Evolutionary conservation across 2,888 invertebrate species (phyloP).

Genomic region (Malthinus seriepunctatus): DNA sequence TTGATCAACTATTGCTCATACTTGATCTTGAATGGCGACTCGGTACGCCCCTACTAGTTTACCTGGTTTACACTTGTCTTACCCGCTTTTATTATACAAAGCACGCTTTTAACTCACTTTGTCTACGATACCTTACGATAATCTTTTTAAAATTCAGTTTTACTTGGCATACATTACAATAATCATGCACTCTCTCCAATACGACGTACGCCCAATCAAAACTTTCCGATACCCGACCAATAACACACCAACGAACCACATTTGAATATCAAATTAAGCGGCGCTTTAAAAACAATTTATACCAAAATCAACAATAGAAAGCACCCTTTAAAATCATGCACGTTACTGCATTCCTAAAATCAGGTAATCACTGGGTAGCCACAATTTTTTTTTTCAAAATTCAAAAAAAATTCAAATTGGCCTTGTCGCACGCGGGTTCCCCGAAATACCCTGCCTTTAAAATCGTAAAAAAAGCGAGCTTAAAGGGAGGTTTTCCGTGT

Average conservation of each 20-base stretch:
- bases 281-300: too few relatives aligned
- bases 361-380: not conserved
- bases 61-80: slow-evolving; percentile 38
- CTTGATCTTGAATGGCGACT: slow-evolving; percentile 54
- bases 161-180: not conserved
- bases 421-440: too few relatives aligned
- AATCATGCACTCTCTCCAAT: slow-evolving; percentile 1
- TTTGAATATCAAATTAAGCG: slow-evolving; percentile 37
- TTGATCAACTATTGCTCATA: slow-evolving; percentile 54
- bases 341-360: not conserved
- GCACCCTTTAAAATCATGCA: slow-evolving; percentile 37
- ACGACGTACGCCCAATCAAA: slow-evolving; percentile 24
- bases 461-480: slow-evolving; percentile 22
- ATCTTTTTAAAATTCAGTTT: slow-evolving; percentile 7
- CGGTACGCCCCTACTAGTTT: slow-evolving; percentile 51
- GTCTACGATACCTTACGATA: slow-evolving; percentile 28
- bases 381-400: too few relatives aligned
- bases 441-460: too few relatives aligned
- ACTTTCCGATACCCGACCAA: slow-evolving; percentile 39
- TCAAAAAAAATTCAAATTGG: too few relatives aligned
- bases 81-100: slow-evolving; percentile 24
- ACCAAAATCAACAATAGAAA: too few relatives aligned
- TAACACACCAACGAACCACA: slow-evolving; percentile 34
- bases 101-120: slow-evolving; percentile 37
- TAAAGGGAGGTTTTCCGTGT: slow-evolving; percentile 31